These are phyloP conservation scores for Platyrinchus mystaceus DNA, from an alignment of 2,797 vertebrate species.

Conservation along the genomic window DNA sequence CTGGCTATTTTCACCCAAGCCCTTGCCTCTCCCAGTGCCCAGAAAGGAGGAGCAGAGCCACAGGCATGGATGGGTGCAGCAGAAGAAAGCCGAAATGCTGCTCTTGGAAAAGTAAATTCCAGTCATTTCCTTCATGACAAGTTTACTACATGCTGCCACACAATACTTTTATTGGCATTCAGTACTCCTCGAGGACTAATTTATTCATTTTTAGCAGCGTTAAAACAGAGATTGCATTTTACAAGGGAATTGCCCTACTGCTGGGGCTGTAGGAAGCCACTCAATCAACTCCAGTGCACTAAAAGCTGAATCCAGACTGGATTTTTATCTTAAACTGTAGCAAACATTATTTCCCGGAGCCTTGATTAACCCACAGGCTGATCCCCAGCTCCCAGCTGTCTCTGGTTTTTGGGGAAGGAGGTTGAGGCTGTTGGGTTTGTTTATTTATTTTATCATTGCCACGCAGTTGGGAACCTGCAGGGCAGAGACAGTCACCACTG, in stretches of 20 bases:
- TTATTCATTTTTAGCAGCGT: constrained; percentile 48
- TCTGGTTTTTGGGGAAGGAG: neutral
- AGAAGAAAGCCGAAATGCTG: neutral
- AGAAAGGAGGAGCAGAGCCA: neutral
- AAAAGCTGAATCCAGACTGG: neutral
- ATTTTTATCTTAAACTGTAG: neutral
- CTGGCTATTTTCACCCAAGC: neutral
- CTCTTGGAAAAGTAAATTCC: constrained; percentile 16
- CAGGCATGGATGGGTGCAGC: neutral
- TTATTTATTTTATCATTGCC: neutral
- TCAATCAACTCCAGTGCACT: constrained; percentile 30
- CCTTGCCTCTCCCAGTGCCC: neutral
- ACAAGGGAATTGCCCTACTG: neutral
- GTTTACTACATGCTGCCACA: neutral
- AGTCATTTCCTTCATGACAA: neutral
- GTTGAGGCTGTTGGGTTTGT: neutral
- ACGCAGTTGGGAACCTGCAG: neutral
- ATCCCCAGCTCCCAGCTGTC: neutral
- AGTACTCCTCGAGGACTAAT: constrained; percentile 52
- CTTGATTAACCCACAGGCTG: neutral
- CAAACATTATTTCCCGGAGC: neutral
- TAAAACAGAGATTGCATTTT: constrained; percentile 47
- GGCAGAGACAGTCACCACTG: neutral
- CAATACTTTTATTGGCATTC: constrained; percentile 35
- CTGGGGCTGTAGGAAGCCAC: neutral